Evolutionary conservation across 2,113 vertebrate genomes (phyloP).

Genomic region (Poeciliopsis retropinna): DNA sequence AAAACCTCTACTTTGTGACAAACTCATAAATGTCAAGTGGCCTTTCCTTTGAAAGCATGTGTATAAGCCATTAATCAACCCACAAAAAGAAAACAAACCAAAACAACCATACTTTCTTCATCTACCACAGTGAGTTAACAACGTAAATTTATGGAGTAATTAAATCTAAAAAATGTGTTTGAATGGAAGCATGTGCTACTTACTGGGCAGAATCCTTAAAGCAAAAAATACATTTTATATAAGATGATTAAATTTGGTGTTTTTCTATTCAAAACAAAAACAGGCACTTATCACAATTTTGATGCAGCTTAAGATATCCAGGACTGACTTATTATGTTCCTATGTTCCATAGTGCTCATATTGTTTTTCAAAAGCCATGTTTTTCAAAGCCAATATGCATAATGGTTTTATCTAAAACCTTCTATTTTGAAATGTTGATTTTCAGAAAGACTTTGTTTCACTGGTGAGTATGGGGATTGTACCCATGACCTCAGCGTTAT

Average conservation of each 20-base stretch:
- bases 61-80: conserved; percentile 50
- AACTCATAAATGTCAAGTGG: background rate
- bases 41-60: conserved; percentile 18
- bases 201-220: background rate
- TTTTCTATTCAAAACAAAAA: conserved; percentile 1
- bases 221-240: background rate
- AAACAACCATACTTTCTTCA: conserved; percentile 32
- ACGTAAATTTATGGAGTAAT: conserved; percentile 55
- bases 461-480: too few relatives aligned
- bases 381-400: too few relatives aligned
- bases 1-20: background rate
- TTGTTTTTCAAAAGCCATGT: too few relatives aligned
- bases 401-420: too few relatives aligned
- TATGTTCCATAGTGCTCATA: background rate
- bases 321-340: background rate
- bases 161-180: conserved; percentile 40
- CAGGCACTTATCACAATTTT: background rate
- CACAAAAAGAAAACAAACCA: conserved; percentile 44
- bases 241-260: background rate
- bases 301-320: background rate
- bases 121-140: conserved; percentile 14
- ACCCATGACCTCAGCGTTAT: too few relatives aligned
- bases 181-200: conserved; percentile 22
- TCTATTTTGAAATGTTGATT: too few relatives aligned
- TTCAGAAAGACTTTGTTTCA: too few relatives aligned